Evolutionary conservation across 1,140 invertebrate genomes (phyloP), one percentile per base, ranked within the genome.

Genomic region (Psix sp.): DNA sequence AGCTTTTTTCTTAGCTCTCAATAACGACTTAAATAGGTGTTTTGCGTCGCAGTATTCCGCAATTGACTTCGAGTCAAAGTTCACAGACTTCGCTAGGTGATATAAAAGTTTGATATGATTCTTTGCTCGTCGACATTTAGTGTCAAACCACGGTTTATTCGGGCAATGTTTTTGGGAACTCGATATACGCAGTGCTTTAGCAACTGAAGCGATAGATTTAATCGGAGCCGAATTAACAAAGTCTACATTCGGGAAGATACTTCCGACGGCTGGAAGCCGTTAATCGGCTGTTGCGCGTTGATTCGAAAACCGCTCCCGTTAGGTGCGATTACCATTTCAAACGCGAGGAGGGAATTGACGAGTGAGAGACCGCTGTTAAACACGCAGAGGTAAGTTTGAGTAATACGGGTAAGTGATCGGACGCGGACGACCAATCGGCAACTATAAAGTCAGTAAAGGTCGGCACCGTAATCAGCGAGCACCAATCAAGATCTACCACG

Each of bases 401-500:
- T 3, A 1, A 39, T 18, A 39, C 36, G 1, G 36, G 36, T 2
- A 16, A 18, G 16, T 39, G 36, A 10, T 39, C 36, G 3, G 16
- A 39, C 2, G 6, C 6, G 1, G 36, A 9, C 3, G 36, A 16
- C 36, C 36, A 39, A n/a, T 39, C 14, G 3, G 15, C 17, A 3
- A 39, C 15, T 17, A 10, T 9, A 9, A 39, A n/a, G n/a, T 17
- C 36, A 6, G 3, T 10, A 10, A 7, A 39, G 6, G 9, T 6
- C 1, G 15, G 15, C 6, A 39, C 18, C 15, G 9, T 5, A 9
- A 5, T 2, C 14, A 39, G 7, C 3, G 40, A 43, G 11, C 18
- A 43, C 18, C 40, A 43, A 6, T 11, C 40, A 0, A 21, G 20
- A 11, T 43, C 40, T 4, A 43, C 15, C n/a, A 43, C 40, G 17